Evolutionary conservation across 92 coral and sea anemone genomes (phyloP).

Genomic region (Anthopleura xanthogrammica): DNA sequence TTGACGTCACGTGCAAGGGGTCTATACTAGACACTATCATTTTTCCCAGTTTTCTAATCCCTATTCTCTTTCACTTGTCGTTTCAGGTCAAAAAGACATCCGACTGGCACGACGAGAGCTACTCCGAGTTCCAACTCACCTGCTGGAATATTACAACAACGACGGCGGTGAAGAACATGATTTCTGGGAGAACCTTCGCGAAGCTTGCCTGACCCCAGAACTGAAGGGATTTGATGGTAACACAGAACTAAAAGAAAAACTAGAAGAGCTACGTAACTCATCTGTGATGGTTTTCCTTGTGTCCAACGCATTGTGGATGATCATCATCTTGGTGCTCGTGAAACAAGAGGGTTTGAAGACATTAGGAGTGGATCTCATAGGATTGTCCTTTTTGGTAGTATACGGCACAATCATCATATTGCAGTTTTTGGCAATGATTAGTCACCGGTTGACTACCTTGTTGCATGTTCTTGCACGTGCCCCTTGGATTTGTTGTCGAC

Average conservation of each 20-base stretch:
- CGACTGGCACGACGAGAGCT: constrained; percentile 67
- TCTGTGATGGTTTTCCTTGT: constrained; percentile 55
- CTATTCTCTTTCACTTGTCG: not conserved
- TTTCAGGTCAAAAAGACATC: constrained; percentile 73
- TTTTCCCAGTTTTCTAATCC: not conserved
- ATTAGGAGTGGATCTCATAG: constrained; percentile 70
- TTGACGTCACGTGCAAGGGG: too few relatives aligned
- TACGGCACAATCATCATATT: constrained; percentile 68
- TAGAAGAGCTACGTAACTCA: constrained; percentile 74
- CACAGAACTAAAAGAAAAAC: constrained; percentile 82
- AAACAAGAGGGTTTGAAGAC: constrained; percentile 38
- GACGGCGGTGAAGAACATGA: constrained; percentile 56
- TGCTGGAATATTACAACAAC: constrained; percentile 55
- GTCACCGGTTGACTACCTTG: constrained; percentile 79
- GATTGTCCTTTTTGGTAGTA: constrained; percentile 68
- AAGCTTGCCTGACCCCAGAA: constrained; percentile 75
- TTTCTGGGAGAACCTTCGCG: constrained; percentile 87
- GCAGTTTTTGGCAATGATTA: constrained; percentile 82
- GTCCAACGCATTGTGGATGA: constrained; percentile 74
- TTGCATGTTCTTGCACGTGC: constrained; percentile 92
- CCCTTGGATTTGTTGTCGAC: constrained; percentile 61
- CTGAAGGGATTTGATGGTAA: constrained; percentile 78
- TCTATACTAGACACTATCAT: too few relatives aligned
- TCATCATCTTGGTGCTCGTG: constrained; percentile 56
- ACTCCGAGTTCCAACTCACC: constrained; percentile 37